Base-by-base conservation (phyloP, 2,888 invertebrate genomes). In the Melieria picta region DNA sequence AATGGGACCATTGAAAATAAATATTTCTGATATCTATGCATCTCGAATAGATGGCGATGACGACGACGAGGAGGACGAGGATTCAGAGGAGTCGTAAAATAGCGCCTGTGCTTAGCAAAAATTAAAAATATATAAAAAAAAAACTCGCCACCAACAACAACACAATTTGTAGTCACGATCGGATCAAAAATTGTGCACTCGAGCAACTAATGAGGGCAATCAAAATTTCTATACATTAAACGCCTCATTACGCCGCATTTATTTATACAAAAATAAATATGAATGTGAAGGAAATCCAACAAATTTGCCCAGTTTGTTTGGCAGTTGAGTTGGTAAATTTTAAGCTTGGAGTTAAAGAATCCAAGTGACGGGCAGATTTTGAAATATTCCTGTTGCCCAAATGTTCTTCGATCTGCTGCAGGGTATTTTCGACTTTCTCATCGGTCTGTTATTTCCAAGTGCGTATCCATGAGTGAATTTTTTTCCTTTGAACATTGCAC, bases 331-430 rank as follows among this genome's bases (percentile, higher is more conserved):
- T 56, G 56, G 10, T 11, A 4, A 56, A 11, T 56, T 13, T 4
- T 13, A 7, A n/a, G 30, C 30, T 30, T 30, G 30, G 30, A 30
- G 30, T 30, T 30, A 2, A 30, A 30, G 30, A 43, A 56, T 43
- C 7, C 52, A 62, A 16, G 7, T 7, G 2, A n/a, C n/a, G 42
- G n/a, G 50, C 48, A 11, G 50, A 57, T 46, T 30, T 10, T 63
- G 7, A 57, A 13, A 4, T 13, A 7, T 10, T 46, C n/a, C n/a
- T 47, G 5, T n/a, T 16, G 43, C 13, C n/a, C 47, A 67, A 52
- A 82, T 82, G 82, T 78, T 82, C 74, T 82, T 82, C 76, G 82
- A 82, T 75, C 61, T 82, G 10, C 71, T 82, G 47, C 79, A 81
- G 60, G 81, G 81, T 52, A 77, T 82, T 56, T 78, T 82, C 5